Percentiles rank a stretch among this genome's conserved stretches.
phyloP scores from a whole-genome alignment of 2,888 invertebrate species.

The Caradrina clavipalpis region DNA sequence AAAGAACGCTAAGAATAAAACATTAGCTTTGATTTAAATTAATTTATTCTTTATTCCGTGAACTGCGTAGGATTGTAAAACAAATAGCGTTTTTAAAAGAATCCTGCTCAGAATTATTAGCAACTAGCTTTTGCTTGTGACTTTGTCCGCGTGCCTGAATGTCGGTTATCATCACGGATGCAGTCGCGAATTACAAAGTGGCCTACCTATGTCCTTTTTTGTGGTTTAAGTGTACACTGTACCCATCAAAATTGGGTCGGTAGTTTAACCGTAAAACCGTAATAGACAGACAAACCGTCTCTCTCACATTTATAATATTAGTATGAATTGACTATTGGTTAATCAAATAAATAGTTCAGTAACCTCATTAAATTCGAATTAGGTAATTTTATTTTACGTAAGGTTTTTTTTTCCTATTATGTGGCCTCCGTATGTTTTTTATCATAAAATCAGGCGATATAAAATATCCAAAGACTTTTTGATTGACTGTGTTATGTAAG shows the following conservation, averaged over 20 bases:
- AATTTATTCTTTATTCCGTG: constrained; percentile 13
- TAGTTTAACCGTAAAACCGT: too few relatives aligned
- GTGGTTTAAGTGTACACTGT: too few relatives aligned
- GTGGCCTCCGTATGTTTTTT: constrained; percentile 8
- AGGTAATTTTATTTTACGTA: constrained; percentile 18
- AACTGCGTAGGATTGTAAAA: constrained; percentile 32
- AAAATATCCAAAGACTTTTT: not conserved
- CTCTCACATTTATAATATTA: too few relatives aligned
- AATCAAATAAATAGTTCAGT: constrained; percentile 2
- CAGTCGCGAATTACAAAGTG: too few relatives aligned
- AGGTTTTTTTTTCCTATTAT: not conserved
- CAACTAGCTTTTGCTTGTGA: not conserved
- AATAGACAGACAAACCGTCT: too few relatives aligned
- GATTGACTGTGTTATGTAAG: not conserved
- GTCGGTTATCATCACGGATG: too few relatives aligned
- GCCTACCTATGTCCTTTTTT: too few relatives aligned
- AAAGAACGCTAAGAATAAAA: constrained; percentile 8
- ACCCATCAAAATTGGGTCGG: too few relatives aligned
- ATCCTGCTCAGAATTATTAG: constrained; percentile 27
- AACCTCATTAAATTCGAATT: constrained; percentile 11
- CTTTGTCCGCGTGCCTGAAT: too few relatives aligned
- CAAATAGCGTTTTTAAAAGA: constrained; percentile 12
- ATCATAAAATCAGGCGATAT: not conserved
- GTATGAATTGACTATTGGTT: not conserved
- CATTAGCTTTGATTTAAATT: constrained; percentile 21